These are phyloP conservation scores for Peribatodes rhomboidaria DNA, from an alignment of 2,888 invertebrate species.

Conservation along the genomic window DNA sequence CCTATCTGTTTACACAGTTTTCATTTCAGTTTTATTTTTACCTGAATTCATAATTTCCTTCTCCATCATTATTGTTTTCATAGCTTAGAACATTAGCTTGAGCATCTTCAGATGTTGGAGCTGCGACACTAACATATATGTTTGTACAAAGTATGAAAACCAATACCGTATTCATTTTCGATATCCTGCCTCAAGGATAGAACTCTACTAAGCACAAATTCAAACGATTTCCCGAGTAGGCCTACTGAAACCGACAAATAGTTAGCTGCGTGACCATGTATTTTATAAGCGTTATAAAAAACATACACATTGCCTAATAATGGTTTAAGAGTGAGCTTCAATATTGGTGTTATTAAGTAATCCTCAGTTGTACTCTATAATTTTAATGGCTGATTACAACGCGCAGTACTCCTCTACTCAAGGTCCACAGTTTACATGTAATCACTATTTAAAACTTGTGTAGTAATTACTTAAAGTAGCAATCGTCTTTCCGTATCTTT, in stretches of 20 bases:
- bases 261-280: too few species aligned
- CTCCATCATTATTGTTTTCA: background rate
- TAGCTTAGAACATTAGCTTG: background rate
- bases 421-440: background rate
- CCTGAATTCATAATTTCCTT: background rate
- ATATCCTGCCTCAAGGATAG: too few species aligned
- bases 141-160: background rate
- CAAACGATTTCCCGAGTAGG: background rate
- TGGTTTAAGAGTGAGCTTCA: background rate
- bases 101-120: background rate
- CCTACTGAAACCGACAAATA: too few species aligned
- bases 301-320: background rate
- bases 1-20: background rate
- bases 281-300: background rate
- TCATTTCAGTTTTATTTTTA: background rate
- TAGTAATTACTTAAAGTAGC: too few species aligned
- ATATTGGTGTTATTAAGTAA: background rate
- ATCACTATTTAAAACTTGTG: too few species aligned
- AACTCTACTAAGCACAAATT: background rate
- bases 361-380: background rate
- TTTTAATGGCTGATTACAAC: background rate
- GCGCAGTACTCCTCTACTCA: background rate
- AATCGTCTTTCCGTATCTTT: too few species aligned
- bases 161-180: background rate
- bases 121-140: background rate